These are phyloP conservation scores for Habrosyne pyritoides DNA, from an alignment of 2,888 invertebrate genomes.

Conservation along the genomic window DNA sequence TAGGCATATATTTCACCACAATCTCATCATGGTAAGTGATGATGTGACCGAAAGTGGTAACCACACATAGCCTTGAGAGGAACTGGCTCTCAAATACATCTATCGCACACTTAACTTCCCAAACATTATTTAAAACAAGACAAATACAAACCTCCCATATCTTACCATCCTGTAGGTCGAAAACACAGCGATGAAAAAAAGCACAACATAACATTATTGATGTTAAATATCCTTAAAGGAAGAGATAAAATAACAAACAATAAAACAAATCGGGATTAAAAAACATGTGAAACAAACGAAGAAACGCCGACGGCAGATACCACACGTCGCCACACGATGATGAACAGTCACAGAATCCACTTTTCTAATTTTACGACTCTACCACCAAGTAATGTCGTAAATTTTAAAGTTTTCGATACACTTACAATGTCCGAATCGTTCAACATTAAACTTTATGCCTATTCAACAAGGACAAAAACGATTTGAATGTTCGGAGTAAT, in stretches of 20 bases:
- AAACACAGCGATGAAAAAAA: neutral
- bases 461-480: neutral
- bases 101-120: too few species aligned
- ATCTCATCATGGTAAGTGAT: too few species aligned
- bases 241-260: constrained; percentile 4
- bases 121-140: too few species aligned
- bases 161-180: neutral
- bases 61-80: too few species aligned
- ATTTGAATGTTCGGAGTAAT: neutral
- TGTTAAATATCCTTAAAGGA: constrained; percentile 4
- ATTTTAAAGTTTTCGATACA: constrained; percentile 25
- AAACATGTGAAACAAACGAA: constrained; percentile 3
- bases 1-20: too few species aligned
- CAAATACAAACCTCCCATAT: neutral
- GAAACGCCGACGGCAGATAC: constrained; percentile 5
- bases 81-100: too few species aligned
- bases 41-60: too few species aligned
- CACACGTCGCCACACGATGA: constrained; percentile 8
- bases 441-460: neutral
- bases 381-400: constrained; percentile 38
- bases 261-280: constrained; percentile 6
- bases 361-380: constrained; percentile 39
- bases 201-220: neutral
- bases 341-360: constrained; percentile 5
- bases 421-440: neutral